These are phyloP conservation scores for Neoascia interrupta DNA, from an alignment of 2,888 invertebrate genomes.

Conservation along the genomic window DNA sequence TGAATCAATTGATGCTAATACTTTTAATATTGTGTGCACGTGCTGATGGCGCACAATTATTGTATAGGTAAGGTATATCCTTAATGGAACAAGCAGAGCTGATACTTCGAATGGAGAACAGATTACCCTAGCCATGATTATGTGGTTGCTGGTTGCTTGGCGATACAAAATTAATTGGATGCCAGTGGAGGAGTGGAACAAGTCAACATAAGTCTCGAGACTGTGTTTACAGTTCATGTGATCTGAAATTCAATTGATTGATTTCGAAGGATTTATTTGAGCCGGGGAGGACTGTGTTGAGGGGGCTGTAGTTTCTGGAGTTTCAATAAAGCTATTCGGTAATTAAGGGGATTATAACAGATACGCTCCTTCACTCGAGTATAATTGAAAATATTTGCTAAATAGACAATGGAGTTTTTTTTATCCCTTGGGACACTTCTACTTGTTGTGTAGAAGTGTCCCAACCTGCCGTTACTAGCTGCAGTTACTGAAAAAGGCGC, in stretches of 20 bases:
- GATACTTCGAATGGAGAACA: neutral
- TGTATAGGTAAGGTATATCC: conserved; percentile 18
- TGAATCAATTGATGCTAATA: conserved; percentile 54
- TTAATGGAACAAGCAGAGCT: conserved; percentile 24
- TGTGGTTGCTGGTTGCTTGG: conserved; percentile 5
- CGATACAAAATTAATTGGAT: conserved; percentile 21
- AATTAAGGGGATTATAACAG: too few species aligned
- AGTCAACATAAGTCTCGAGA: neutral
- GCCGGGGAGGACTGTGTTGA: too few species aligned
- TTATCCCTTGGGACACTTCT: too few species aligned
- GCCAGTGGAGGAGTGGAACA: neutral
- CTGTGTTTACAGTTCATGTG: neutral
- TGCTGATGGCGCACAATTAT: conserved; percentile 33
- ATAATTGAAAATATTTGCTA: too few species aligned
- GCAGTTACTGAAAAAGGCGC: too few species aligned
- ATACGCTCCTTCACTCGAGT: too few species aligned
- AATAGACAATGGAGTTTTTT: too few species aligned
- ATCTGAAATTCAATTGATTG: neutral
- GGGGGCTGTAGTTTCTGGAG: too few species aligned
- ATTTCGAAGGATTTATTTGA: neutral
- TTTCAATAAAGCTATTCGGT: too few species aligned
- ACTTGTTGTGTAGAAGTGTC: too few species aligned
- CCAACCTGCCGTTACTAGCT: too few species aligned
- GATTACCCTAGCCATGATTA: neutral
- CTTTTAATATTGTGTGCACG: conserved; percentile 46